A percentile compares a stretch with the other conserved stretches of the same genome.
These are phyloP conservation scores for Synodontis membranacea DNA, from an alignment of 2,113 vertebrate genomes.

Conservation along the genomic window DNA sequence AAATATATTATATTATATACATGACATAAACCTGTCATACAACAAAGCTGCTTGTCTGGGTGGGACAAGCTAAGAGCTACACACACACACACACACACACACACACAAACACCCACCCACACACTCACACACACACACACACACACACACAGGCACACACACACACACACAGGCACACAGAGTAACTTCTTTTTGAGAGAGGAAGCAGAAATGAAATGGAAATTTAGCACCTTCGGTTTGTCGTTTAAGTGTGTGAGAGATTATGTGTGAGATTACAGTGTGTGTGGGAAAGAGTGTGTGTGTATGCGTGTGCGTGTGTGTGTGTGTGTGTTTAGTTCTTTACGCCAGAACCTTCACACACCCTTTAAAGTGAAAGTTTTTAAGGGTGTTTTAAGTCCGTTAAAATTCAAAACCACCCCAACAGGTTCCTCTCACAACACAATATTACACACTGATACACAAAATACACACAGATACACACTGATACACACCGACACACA, in stretches of 20 bases:
- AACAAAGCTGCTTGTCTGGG: too few species aligned
- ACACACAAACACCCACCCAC: conserved; percentile 1
- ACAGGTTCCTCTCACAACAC: background rate
- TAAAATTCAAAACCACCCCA: background rate
- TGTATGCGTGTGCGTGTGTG: background rate
- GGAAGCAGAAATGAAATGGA: background rate
- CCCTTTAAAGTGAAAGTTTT: background rate
- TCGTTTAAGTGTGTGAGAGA: background rate
- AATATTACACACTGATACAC: background rate
- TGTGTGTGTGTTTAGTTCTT: background rate
- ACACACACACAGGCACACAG: background rate
- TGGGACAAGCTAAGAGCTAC: too few species aligned
- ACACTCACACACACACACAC: conserved; percentile 10
- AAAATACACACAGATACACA: background rate
- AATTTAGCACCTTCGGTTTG: background rate
- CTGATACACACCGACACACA: background rate
- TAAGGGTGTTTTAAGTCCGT: background rate
- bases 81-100: background rate
- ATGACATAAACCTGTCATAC: too few species aligned
- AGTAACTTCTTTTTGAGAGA: background rate
- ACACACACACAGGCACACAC: conserved; percentile 11
- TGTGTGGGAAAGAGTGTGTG: background rate
- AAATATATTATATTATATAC: too few species aligned
- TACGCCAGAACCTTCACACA: background rate
- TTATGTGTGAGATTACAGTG: too few species aligned